Evolutionary conservation across 2,113 vertebrate species (phyloP).

Genomic region (Mesembrinibis cayennensis): DNA sequence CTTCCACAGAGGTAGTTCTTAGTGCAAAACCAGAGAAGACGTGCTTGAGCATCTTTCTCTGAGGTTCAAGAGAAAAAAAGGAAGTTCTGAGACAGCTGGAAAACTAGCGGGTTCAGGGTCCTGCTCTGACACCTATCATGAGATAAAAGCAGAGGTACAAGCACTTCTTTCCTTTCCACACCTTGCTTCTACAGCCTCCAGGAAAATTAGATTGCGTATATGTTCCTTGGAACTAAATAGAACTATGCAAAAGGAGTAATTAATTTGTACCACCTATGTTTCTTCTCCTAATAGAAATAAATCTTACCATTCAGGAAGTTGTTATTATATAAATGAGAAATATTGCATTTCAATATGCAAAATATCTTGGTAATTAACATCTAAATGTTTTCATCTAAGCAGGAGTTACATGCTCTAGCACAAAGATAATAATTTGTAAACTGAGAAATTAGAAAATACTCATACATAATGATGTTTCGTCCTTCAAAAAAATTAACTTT

Average conservation of each 20-base stretch:
- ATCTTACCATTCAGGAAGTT: not conserved
- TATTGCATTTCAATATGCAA: not conserved
- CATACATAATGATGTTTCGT: not conserved
- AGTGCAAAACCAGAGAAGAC: not conserved
- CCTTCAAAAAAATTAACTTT: not conserved
- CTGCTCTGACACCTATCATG: not conserved
- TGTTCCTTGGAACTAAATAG: not conserved
- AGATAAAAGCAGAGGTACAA: not conserved
- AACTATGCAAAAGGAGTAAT: not conserved
- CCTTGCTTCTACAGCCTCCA: not conserved
- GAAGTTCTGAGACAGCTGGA: not conserved
- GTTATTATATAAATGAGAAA: not conserved
- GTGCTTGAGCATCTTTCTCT: not conserved
- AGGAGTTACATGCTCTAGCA: not conserved
- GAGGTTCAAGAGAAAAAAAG: not conserved
- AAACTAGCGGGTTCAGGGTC: not conserved
- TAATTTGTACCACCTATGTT: fast-evolving
- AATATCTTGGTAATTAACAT: not conserved
- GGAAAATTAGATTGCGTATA: not conserved
- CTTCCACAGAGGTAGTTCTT: not conserved
- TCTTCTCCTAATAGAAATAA: not conserved
- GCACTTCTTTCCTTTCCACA: not conserved
- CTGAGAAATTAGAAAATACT: not conserved
- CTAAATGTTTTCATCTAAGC: not conserved
- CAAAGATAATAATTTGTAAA: not conserved